These are phyloP conservation scores for Polydrusus pterygomalis DNA, from an alignment of 2,888 invertebrate genomes.

Conservation along the genomic window DNA sequence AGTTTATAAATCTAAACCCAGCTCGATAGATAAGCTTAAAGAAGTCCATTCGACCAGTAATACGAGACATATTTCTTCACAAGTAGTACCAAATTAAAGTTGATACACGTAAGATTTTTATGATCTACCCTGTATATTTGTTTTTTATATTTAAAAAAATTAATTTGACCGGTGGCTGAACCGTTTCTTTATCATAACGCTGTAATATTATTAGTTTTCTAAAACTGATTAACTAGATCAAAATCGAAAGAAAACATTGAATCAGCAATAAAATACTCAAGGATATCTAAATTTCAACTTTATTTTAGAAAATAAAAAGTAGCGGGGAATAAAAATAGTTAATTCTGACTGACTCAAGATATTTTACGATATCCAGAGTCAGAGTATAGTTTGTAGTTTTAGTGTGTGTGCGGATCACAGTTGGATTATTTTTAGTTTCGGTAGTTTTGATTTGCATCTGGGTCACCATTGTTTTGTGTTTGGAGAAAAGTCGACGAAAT, in stretches of 20 bases:
- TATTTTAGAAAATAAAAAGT: slow-evolving; percentile 42
- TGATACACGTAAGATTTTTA: too few species aligned
- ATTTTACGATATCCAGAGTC: slow-evolving; percentile 49
- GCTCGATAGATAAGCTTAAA: too few species aligned
- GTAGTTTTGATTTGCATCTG: slow-evolving; percentile 23
- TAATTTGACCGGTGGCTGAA: too few species aligned
- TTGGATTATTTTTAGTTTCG: slow-evolving; percentile 40
- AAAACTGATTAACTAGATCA: neutral
- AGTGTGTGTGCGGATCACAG: slow-evolving; percentile 22
- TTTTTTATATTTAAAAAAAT: too few species aligned
- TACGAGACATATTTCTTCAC: too few species aligned
- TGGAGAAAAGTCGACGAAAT: neutral
- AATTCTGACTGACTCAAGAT: slow-evolving; percentile 26
- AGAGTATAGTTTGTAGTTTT: slow-evolving; percentile 39
- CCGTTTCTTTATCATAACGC: neutral
- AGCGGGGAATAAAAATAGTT: slow-evolving; percentile 35
- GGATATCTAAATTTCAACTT: slow-evolving; percentile 31
- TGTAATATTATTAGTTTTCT: neutral
- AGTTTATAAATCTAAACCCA: too few species aligned
- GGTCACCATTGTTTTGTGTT: slow-evolving; percentile 31
- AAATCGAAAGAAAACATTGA: slow-evolving; percentile 11
- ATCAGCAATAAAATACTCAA: slow-evolving; percentile 23
- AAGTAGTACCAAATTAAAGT: too few species aligned
- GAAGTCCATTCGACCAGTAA: too few species aligned
- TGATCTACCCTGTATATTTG: too few species aligned